Evolutionary conservation across 2,797 vertebrate genomes (phyloP).

Genomic region (Chelmon rostratus): DNA sequence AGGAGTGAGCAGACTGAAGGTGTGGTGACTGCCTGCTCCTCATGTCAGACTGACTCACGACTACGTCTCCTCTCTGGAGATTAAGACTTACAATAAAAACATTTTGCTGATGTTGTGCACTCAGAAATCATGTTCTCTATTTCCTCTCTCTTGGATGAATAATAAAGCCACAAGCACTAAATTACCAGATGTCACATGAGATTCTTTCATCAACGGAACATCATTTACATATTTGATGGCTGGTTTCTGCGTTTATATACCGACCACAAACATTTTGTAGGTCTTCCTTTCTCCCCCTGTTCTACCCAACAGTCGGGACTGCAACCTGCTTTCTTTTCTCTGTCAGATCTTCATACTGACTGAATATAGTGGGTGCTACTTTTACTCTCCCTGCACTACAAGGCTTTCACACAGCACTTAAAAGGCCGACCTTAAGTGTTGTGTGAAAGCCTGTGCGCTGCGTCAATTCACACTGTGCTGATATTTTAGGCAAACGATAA

Average conservation of each 20-base stretch:
- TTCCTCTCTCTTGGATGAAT: not conserved
- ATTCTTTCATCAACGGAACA: not conserved
- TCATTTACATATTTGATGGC: conserved; percentile 4
- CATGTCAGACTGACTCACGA: not conserved
- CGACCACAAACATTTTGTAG: not conserved
- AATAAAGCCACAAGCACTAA: not conserved
- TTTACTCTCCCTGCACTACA: not conserved
- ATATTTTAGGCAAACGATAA: conserved; percentile 7
- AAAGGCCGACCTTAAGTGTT: not conserved
- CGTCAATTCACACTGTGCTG: not conserved
- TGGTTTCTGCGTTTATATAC: not conserved
- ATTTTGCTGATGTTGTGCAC: not conserved
- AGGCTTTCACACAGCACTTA: not conserved
- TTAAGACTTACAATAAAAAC: not conserved
- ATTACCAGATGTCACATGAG: not conserved
- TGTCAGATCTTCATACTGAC: not conserved
- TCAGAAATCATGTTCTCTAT: not conserved
- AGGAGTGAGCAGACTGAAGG: conserved; percentile 28
- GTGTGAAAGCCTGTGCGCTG: not conserved
- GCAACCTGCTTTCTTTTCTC: conserved; percentile 22
- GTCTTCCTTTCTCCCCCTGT: conserved; percentile 9
- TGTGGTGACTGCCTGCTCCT: conserved; percentile 9
- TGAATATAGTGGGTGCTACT: conserved; percentile 13
- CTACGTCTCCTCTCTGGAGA: conserved; percentile 2
- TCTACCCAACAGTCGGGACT: not conserved